Evolutionary conservation across 2,888 invertebrate genomes (phyloP).

Genomic region (Anarsia innoxiella): DNA sequence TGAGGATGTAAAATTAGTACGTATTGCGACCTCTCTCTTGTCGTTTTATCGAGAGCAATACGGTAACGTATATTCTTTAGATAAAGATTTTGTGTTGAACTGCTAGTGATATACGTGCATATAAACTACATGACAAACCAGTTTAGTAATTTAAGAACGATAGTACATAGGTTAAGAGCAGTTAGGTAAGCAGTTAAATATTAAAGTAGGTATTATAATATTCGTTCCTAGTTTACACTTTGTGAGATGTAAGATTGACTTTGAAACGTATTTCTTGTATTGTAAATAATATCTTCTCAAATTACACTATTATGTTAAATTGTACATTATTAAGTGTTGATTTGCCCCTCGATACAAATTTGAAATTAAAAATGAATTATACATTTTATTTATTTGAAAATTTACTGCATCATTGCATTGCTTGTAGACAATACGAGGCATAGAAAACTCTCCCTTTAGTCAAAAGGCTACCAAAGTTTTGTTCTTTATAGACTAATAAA

Average conservation of each 20-base stretch:
- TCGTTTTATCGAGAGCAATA: conserved; percentile 12
- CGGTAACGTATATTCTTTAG: conserved; percentile 12
- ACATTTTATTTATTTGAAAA: conserved; percentile 12
- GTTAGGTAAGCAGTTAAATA: conserved; percentile 13
- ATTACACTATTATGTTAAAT: conserved; percentile 25
- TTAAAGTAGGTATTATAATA: conserved; percentile 23
- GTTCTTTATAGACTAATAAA: conserved; percentile 19
- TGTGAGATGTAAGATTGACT: conserved; percentile 33
- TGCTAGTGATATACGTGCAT: conserved; percentile 15
- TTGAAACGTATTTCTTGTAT: conserved; percentile 31
- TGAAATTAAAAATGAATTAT: conserved; percentile 1
- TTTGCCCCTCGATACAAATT: conserved; percentile 8
- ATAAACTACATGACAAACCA: conserved; percentile 23
- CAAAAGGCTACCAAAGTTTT: conserved; percentile 26
- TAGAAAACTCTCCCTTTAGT: conserved; percentile 15
- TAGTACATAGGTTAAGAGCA: conserved; percentile 12
- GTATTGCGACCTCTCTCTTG: conserved; percentile 13
- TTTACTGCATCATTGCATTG: conserved; percentile 5
- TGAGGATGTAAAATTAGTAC: conserved; percentile 2
- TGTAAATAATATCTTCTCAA: conserved; percentile 17
- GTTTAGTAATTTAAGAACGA: conserved; percentile 12
- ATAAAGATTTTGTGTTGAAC: conserved; percentile 13
- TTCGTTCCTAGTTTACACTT: conserved; percentile 44
- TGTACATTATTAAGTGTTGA: conserved; percentile 20
- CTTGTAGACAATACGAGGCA: not conserved